Conservation (phyloP, 2,888 invertebrate genomes). For the Dryobota labecula region DNA sequence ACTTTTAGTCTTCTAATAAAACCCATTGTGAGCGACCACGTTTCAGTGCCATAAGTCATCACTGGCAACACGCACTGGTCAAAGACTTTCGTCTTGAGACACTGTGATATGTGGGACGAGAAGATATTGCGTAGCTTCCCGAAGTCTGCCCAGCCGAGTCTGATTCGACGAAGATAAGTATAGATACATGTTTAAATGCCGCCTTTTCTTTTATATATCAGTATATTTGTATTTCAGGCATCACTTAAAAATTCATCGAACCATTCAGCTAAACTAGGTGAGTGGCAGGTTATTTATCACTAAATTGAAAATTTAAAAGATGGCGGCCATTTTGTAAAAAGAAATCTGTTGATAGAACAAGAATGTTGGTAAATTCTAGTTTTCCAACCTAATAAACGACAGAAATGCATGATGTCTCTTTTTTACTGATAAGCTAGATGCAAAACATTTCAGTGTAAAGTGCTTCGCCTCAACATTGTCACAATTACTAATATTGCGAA, state of each 20-base stretch:
- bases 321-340: neutral
- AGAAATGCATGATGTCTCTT: neutral
- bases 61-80: no score
- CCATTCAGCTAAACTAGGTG: neutral
- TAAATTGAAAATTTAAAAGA: neutral
- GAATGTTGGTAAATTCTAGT: neutral
- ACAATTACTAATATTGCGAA: slow-evolving; percentile 7
- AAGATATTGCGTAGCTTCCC: no score
- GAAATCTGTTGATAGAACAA: no score
- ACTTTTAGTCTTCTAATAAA: no score
- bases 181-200: neutral
- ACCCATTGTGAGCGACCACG: no score
- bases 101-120: no score
- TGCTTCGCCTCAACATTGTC: neutral
- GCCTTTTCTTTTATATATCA: neutral
- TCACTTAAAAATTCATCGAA: no score
- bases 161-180: no score
- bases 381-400: neutral
- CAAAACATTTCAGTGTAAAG: neutral
- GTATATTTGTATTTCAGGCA: neutral
- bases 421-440: no score
- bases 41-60: no score
- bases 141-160: no score
- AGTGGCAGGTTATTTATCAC: neutral
- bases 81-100: no score